These are phyloP conservation scores for Brachyptera risi DNA, from an alignment of 2,888 invertebrate genomes.

Conservation along the genomic window DNA sequence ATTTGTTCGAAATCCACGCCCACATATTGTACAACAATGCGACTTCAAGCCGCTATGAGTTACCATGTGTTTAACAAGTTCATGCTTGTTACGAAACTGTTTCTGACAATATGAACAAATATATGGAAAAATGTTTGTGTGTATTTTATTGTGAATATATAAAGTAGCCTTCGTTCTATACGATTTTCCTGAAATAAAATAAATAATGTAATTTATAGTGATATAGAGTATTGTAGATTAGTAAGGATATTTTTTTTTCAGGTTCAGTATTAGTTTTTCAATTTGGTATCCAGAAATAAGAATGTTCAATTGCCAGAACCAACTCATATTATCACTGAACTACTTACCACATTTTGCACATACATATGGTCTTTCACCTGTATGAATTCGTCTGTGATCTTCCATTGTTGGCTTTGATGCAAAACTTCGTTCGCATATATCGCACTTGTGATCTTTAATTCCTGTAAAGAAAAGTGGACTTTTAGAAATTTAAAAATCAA, in stretches of 20 bases:
- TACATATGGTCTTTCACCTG: constrained; percentile 28
- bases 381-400: constrained; percentile 36
- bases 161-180: constrained; percentile 56
- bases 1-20: constrained; percentile 36
- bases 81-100: constrained; percentile 51
- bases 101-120: constrained; percentile 57
- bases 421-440: constrained; percentile 49
- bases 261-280: no score
- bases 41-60: constrained; percentile 54
- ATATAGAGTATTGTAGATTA: no score
- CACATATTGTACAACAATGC: constrained; percentile 51
- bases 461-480: no score
- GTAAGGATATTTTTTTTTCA: no score
- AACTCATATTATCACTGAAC: no score
- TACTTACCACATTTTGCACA: constrained; percentile 27
- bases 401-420: constrained; percentile 48
- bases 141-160: constrained; percentile 58
- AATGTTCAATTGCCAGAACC: no score
- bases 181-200: no score
- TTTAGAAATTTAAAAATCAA: no score
- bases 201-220: no score
- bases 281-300: no score
- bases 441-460: constrained; percentile 51
- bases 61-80: constrained; percentile 53
- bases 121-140: constrained; percentile 53